Percentiles rank a stretch among this genome's conserved stretches.
Conservation (phyloP, 2,888 invertebrate species). For the Heliconius cydno region DNA sequence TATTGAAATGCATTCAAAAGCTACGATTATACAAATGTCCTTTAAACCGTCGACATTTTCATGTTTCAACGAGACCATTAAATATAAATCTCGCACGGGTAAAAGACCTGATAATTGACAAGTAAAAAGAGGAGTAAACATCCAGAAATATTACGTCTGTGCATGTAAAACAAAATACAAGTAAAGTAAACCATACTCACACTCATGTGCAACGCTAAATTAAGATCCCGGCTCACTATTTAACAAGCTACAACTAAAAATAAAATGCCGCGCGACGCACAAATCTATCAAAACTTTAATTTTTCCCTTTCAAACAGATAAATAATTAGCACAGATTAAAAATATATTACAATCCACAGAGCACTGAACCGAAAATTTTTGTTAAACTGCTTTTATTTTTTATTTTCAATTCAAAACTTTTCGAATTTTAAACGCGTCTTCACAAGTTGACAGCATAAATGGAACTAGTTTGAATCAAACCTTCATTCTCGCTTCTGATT, state of each 20-base stretch:
- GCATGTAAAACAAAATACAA: slow-evolving; percentile 60
- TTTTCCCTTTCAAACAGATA: slow-evolving; percentile 7
- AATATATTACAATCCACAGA: slow-evolving; percentile 24
- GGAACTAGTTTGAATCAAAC: slow-evolving; percentile 78
- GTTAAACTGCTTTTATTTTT: slow-evolving; percentile 47
- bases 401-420: slow-evolving; percentile 47
- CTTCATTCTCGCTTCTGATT: slow-evolving; percentile 68
- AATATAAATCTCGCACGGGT: slow-evolving; percentile 11
- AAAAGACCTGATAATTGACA: slow-evolving; percentile 29
- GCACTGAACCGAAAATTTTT: slow-evolving; percentile 27
- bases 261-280: slow-evolving; percentile 74
- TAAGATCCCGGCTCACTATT: slow-evolving; percentile 78
- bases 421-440: slow-evolving; percentile 59
- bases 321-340: slow-evolving; percentile 21
- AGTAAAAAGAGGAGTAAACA: slow-evolving; percentile 24
- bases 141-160: slow-evolving; percentile 21
- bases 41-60: slow-evolving; percentile 1
- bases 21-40: slow-evolving; percentile 8
- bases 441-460: slow-evolving; percentile 67
- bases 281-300: slow-evolving; percentile 65
- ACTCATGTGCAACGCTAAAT: slow-evolving; percentile 76
- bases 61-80: slow-evolving; percentile 15
- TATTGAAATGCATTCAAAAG: neutral
- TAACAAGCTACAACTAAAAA: slow-evolving; percentile 81
- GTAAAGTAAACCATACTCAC: slow-evolving; percentile 80